phyloP scores from a whole-genome alignment of 2,888 invertebrate genomes.

The Drosophila limbata region DNA sequence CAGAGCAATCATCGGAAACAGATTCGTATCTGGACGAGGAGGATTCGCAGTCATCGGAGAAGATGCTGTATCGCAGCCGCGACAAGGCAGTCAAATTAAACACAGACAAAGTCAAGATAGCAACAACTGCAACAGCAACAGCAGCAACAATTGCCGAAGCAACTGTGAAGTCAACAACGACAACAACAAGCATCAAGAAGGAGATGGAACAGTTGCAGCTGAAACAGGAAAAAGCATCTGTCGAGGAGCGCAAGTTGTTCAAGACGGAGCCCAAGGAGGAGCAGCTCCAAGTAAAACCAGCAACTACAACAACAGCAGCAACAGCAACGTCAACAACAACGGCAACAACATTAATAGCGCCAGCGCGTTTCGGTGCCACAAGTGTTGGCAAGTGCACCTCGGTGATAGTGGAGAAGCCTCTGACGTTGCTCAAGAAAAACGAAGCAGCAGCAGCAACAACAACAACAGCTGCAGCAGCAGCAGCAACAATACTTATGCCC shows the following conservation, averaged over 20 bases:
- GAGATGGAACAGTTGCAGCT: constrained; percentile 38
- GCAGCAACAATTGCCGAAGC: constrained; percentile 14
- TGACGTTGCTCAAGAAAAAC: constrained; percentile 41
- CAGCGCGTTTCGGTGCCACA: constrained; percentile 54
- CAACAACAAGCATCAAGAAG: constrained; percentile 31
- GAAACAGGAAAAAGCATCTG: constrained; percentile 22
- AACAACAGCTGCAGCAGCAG: background rate
- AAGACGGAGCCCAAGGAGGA: constrained; percentile 63
- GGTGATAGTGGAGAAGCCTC: constrained; percentile 80
- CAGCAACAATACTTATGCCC: constrained; percentile 1
- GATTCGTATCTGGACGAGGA: constrained; percentile 85
- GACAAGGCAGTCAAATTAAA: constrained; percentile 26
- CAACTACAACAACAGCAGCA: constrained; percentile 5
- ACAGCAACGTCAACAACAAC: constrained; percentile 24
- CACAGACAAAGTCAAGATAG: constrained; percentile 56
- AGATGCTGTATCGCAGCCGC: constrained; percentile 65
- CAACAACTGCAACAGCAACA: constrained; percentile 27
- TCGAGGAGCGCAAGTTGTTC: constrained; percentile 41
- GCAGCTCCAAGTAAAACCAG: constrained; percentile 55
- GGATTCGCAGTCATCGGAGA: constrained; percentile 85
- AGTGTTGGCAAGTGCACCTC: constrained; percentile 66
- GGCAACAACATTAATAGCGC: constrained; percentile 61
- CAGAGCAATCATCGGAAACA: constrained; percentile 84
- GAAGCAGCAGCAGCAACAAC: constrained; percentile 8
- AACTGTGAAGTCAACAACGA: constrained; percentile 35